Evolutionary conservation across 2,888 invertebrate species (phyloP).

Genomic region (Sesia apiformis): DNA sequence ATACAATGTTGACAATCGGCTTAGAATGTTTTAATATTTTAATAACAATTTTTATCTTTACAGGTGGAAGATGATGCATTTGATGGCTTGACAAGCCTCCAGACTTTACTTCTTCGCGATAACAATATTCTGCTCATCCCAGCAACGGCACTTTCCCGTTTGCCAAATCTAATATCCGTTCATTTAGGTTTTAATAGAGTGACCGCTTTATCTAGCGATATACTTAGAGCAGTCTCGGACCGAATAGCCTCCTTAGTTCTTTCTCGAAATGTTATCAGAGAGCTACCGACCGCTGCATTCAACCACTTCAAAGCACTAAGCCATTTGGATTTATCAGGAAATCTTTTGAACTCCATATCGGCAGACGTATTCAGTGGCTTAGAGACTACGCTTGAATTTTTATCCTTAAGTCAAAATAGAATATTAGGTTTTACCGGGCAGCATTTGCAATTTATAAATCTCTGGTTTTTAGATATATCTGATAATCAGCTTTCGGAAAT

Average conservation of each 20-base stretch:
- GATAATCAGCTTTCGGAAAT: slow-evolving; percentile 85
- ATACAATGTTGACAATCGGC: no score
- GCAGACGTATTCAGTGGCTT: slow-evolving; percentile 85
- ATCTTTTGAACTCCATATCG: slow-evolving; percentile 81
- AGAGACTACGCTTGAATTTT: slow-evolving; percentile 80
- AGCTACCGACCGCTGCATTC: slow-evolving; percentile 87
- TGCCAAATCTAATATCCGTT: slow-evolving; percentile 82
- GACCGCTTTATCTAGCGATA: slow-evolving; percentile 87
- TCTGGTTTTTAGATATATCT: slow-evolving; percentile 84
- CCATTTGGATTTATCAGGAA: slow-evolving; percentile 85
- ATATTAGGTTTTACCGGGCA: slow-evolving; percentile 79
- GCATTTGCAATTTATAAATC: slow-evolving; percentile 76
- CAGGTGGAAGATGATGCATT: slow-evolving; percentile 93
- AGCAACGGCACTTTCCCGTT: slow-evolving; percentile 85
- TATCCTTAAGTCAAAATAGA: slow-evolving; percentile 84
- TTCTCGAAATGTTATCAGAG: slow-evolving; percentile 89
- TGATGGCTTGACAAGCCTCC: slow-evolving; percentile 84
- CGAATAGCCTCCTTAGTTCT: slow-evolving; percentile 82
- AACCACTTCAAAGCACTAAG: slow-evolving; percentile 83
- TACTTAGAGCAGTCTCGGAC: slow-evolving; percentile 82
- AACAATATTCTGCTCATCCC: slow-evolving; percentile 92
- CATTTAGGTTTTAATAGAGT: slow-evolving; percentile 91
- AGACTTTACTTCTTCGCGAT: slow-evolving; percentile 86
- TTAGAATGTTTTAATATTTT: background rate
- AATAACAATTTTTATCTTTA: slow-evolving; percentile 10